Evolutionary conservation across 2,113 vertebrate species (phyloP).

Genomic region (Cromileptes altivelis): DNA sequence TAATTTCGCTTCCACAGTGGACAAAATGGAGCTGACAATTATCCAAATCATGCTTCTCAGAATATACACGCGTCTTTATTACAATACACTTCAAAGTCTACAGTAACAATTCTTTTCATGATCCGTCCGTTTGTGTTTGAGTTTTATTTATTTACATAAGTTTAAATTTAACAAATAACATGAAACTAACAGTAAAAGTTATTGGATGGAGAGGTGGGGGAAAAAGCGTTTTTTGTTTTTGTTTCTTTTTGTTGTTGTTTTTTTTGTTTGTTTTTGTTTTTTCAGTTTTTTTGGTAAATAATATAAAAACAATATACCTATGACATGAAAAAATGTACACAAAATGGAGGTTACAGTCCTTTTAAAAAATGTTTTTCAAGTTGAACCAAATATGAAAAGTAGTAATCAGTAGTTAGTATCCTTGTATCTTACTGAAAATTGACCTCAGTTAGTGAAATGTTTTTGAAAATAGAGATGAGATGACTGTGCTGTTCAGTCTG

Average conservation of each 20-base stretch:
- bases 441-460: not conserved
- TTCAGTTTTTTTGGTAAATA: not conserved
- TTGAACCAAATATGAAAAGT: not conserved
- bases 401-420: not conserved
- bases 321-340: not conserved
- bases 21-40: not conserved
- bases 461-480: not conserved
- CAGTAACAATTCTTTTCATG: not conserved
- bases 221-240: not conserved
- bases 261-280: too few species aligned
- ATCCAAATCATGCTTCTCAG: slow-evolving; percentile 18
- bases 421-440: not conserved
- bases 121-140: not conserved
- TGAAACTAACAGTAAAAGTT: not conserved
- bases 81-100: not conserved
- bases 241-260: too few species aligned
- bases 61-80: not conserved
- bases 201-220: not conserved
- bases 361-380: not conserved
- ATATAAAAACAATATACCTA: not conserved
- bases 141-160: not conserved
- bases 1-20: not conserved
- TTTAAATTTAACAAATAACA: not conserved
- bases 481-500: not conserved
- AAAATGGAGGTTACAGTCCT: not conserved